Evolutionary conservation across 2,797 vertebrate genomes (phyloP), one percentile per base, ranked within the genome.

Genomic region (Adrianichthys oophorus): DNA sequence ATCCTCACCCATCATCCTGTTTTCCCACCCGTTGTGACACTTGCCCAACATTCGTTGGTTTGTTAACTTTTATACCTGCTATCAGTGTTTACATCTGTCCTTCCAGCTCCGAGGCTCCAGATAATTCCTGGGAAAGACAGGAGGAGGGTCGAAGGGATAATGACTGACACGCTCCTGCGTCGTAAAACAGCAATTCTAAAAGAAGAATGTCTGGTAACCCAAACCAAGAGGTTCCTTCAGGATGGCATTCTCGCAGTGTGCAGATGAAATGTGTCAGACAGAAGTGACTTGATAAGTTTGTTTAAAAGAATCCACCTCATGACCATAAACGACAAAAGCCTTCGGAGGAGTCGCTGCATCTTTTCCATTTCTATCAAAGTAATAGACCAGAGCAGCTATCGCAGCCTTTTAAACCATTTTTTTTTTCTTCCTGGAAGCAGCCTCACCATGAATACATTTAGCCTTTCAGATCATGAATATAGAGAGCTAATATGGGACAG

Each of bases 401-500:
- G 26, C 61, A 72, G 50, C 57, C 68, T 65, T 74, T 82, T 59
- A 69, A 65, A 76, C 48, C 56, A 15, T 53, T 66, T 74, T 42
- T 7, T 7, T 62, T 59, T 21, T 55, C 64, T 74, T 66, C 8
- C 24, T 52, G 75, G 62, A 74, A 70, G 75, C 62, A 51, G 66
- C 59, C 67, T 74, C 61, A 47, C 42, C 29, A 59, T 80, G 78
- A 86, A 84, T 85, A 75, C 3, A 73, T 82, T 83, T 62, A 62
- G 23, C 50, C 52, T 60, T 74, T 79, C 78, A 70, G 54, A 81
- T 78, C 70, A 80, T 76, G 70, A 82, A 84, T 72, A 73, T 74
- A 78, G 57, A 74, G 32, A 48, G 54, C 72, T 76, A 79, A 78
- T 80, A 79, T 51, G 57, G 43, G 64, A 62, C 5, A 42, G 65